Conservation (phyloP, 1,140 invertebrate species). For the Musca domestica region DNA sequence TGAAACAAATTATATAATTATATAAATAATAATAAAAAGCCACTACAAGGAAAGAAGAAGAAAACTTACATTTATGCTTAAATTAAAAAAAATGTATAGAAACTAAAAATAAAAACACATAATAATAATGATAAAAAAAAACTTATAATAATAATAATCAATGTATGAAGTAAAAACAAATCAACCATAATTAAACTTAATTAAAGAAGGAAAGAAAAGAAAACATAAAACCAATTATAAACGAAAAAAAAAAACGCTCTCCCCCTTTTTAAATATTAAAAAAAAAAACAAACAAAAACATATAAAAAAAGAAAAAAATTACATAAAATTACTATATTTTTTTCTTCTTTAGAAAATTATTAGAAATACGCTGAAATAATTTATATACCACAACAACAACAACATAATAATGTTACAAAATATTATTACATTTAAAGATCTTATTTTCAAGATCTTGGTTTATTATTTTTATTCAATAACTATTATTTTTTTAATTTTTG, state of each 20-base stretch:
- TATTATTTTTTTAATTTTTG: neutral
- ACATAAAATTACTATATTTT: no score
- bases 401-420: no score
- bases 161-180: slow-evolving; percentile 18
- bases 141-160: slow-evolving; percentile 16
- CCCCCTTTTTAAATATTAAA: neutral
- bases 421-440: neutral
- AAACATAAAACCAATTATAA: neutral
- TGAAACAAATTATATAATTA: slow-evolving; percentile 19
- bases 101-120: slow-evolving; percentile 21
- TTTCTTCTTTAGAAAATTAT: no score
- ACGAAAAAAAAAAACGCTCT: slow-evolving; percentile 3
- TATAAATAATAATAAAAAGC: slow-evolving; percentile 21
- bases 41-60: slow-evolving; percentile 1
- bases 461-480: neutral
- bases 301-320: no score
- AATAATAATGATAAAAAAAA: slow-evolving; percentile 12
- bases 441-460: slow-evolving; percentile 18
- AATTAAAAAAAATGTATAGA: slow-evolving; percentile 26
- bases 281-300: neutral
- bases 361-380: no score
- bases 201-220: no score
- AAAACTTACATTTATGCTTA: slow-evolving; percentile 27
- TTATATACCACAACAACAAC: no score
- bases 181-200: no score